These are phyloP conservation scores for Eupithecia exiguata DNA, from an alignment of 2,888 invertebrate genomes.

Conservation along the genomic window DNA sequence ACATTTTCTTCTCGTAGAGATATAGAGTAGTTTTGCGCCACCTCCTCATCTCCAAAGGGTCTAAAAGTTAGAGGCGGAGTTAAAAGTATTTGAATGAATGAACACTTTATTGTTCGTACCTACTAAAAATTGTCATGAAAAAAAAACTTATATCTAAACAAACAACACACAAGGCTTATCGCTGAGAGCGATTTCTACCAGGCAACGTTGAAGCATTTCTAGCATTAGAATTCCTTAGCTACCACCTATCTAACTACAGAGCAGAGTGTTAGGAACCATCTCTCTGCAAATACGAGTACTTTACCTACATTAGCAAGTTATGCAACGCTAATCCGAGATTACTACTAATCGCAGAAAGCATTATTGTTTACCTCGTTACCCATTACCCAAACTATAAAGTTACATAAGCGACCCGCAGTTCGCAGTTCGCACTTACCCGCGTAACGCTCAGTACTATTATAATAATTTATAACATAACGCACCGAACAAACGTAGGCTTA, in stretches of 20 bases:
- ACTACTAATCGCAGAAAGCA: conserved; percentile 9
- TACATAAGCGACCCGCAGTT: conserved; percentile 12
- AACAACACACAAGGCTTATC: too few relatives aligned
- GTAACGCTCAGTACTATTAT: conserved; percentile 1
- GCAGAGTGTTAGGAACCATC: neutral
- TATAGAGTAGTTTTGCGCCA: neutral
- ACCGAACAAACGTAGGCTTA: neutral
- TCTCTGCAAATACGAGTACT: neutral
- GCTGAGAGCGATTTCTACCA: too few relatives aligned
- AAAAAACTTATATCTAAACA: too few relatives aligned
- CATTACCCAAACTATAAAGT: conserved; percentile 7
- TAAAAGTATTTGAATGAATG: neutral
- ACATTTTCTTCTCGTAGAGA: too few relatives aligned
- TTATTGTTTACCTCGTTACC: conserved; percentile 13
- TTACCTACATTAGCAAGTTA: neutral
- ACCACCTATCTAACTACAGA: neutral
- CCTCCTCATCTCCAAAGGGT: neutral
- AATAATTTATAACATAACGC: conserved; percentile 1
- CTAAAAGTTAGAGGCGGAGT: neutral
- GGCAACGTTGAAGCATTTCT: too few relatives aligned
- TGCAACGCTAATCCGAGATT: conserved; percentile 7
- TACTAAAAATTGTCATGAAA: too few relatives aligned
- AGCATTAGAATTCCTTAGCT: neutral
- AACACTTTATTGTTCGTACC: too few relatives aligned
- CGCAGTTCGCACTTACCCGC: neutral